A percentile compares a stretch with the other conserved stretches of the same genome.
phyloP scores from a whole-genome alignment of 2,113 vertebrate genomes.

The Pollachius pollachius region DNA sequence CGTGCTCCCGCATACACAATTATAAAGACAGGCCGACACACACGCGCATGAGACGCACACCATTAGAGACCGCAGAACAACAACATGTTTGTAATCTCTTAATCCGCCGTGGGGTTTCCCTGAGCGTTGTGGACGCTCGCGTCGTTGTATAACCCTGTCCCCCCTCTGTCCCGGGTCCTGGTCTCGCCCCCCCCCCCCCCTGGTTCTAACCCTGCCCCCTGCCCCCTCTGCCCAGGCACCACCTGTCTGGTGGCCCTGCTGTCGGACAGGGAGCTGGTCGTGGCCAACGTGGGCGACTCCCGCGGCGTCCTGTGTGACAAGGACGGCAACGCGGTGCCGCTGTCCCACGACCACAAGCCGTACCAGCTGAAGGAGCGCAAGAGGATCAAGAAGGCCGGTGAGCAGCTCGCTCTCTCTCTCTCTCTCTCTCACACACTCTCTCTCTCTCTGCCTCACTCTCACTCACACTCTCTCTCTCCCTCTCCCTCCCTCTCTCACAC shows the following conservation, averaged over 20 bases:
- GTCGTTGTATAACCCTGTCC: no score
- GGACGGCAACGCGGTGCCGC: constrained; percentile 89
- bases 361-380: constrained; percentile 98
- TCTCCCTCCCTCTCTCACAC: neutral
- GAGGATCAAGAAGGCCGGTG: constrained; percentile 96
- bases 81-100: no score
- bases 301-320: constrained; percentile 95
- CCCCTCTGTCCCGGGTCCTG: no score
- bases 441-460: no score
- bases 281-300: constrained; percentile 96
- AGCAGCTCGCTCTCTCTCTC: constrained; percentile 29
- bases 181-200: no score
- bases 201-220: neutral
- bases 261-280: constrained; percentile 91
- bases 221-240: constrained; percentile 77
- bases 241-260: constrained; percentile 93
- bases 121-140: no score
- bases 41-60: no score
- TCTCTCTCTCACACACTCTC: no score
- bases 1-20: constrained; percentile 38
- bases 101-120: no score
- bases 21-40: constrained; percentile 20
- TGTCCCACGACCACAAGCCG: constrained; percentile 98
- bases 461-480: no score
- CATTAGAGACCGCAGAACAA: no score